A percentile compares a stretch with the other conserved stretches of the same genome.
These are phyloP conservation scores for Notamacropus eugenii DNA, from an alignment of 2,797 vertebrate species.

Conservation along the genomic window DNA sequence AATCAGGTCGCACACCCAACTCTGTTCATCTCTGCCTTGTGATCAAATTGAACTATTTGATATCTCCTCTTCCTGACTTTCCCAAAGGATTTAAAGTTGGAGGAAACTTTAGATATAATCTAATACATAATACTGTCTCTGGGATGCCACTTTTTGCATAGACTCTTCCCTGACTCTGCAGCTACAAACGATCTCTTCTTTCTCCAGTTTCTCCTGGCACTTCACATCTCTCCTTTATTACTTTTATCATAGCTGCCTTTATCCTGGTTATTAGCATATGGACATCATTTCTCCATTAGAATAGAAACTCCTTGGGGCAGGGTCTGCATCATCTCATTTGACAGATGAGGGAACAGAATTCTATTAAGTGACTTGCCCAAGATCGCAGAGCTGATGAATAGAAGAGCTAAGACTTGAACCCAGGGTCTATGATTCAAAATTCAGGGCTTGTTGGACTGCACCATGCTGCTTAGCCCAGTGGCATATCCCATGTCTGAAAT, in stretches of 20 bases:
- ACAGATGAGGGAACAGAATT: background rate
- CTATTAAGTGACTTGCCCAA: conserved; percentile 8
- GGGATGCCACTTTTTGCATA: background rate
- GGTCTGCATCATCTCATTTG: background rate
- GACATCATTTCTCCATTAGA: background rate
- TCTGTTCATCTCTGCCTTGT: background rate
- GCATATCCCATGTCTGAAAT: background rate
- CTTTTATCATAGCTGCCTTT: background rate
- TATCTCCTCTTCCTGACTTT: background rate
- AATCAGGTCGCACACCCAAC: background rate
- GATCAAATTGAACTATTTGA: background rate
- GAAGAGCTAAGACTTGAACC: background rate
- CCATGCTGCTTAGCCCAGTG: background rate
- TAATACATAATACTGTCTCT: background rate
- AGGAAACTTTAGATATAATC: background rate
- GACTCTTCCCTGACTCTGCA: background rate
- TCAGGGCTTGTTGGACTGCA: background rate
- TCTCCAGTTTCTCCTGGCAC: background rate
- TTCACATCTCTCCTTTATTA: no score
- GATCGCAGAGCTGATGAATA: background rate
- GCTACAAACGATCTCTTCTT: background rate
- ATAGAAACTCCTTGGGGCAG: background rate
- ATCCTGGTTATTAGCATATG: background rate
- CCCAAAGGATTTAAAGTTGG: background rate
- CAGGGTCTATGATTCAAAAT: background rate